Conservation (phyloP, 2,113 vertebrate genomes). For the Vidua macroura region DNA sequence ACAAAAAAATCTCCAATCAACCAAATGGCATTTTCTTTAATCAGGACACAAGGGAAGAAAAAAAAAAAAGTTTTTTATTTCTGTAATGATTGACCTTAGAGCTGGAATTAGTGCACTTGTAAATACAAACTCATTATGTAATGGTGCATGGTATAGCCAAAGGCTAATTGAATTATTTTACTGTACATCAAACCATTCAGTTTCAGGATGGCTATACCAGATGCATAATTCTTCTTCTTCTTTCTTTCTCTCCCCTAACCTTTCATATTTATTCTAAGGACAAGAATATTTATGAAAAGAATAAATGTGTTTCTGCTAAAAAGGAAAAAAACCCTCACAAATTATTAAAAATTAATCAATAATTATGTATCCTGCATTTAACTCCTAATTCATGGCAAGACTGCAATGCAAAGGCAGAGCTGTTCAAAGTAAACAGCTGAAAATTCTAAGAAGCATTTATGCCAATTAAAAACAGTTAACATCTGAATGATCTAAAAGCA, state of each 20-base stretch:
- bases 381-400: not conserved
- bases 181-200: not conserved
- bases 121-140: conserved; percentile 2
- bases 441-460: not conserved
- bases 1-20: not conserved
- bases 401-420: not conserved
- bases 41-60: not conserved
- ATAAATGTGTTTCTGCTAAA: not conserved
- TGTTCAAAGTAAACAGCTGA: not conserved
- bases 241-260: not conserved
- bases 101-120: not conserved
- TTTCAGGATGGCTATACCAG: not conserved
- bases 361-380: not conserved
- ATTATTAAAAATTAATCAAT: not conserved
- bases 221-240: not conserved
- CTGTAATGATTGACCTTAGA: not conserved
- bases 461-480: not conserved
- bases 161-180: not conserved
- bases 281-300: not conserved
- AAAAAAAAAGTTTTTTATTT: not conserved
- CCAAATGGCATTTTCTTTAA: not conserved
- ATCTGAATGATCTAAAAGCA: not conserved
- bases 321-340: not conserved
- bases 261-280: not conserved
- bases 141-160: not conserved